Percentiles rank a stretch among this genome's conserved stretches.
phyloP scores from a whole-genome alignment of 2,888 invertebrate genomes.

The Sturmia bella region DNA sequence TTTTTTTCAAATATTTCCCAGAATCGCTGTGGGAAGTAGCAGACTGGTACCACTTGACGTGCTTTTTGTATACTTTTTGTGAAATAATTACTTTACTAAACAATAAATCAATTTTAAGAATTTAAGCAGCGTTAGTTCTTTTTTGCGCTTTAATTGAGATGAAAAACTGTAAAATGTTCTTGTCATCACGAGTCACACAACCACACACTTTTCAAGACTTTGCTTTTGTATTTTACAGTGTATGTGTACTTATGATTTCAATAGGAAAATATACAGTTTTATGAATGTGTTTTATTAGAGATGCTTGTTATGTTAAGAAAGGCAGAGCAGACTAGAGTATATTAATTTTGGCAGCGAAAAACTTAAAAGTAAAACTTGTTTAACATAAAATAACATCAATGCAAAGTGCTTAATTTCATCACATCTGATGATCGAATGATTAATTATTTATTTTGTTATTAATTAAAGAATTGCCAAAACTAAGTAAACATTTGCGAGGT shows the following conservation, averaged over 20 bases:
- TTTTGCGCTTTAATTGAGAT: slow-evolving; percentile 20
- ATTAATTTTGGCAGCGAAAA: too few relatives aligned
- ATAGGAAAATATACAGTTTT: too few relatives aligned
- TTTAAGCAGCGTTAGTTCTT: slow-evolving; percentile 14
- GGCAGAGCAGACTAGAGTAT: too few relatives aligned
- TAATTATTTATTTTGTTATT: too few relatives aligned
- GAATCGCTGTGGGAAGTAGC: slow-evolving; percentile 10
- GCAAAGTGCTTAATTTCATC: too few relatives aligned
- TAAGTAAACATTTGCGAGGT: too few relatives aligned
- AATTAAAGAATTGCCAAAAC: too few relatives aligned
- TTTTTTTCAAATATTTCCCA: slow-evolving; percentile 15
- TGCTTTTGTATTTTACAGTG: background rate
- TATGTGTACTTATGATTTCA: background rate
- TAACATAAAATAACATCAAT: too few relatives aligned
- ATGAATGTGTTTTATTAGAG: too few relatives aligned
- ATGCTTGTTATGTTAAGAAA: too few relatives aligned
- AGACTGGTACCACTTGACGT: slow-evolving; percentile 17
- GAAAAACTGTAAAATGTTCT: slow-evolving; percentile 10
- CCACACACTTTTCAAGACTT: background rate
- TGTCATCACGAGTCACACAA: slow-evolving; percentile 6
- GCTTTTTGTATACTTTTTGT: slow-evolving; percentile 1
- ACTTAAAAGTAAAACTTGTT: too few relatives aligned
- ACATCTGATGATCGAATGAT: too few relatives aligned
- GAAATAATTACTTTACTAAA: slow-evolving; percentile 15
- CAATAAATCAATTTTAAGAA: slow-evolving; percentile 36